These are phyloP conservation scores for Felis catus DNA, from an alignment of 2,113 vertebrate species.

Conservation along the genomic window F.catus_Fca126_mat1.0 CM031415.1:204370501-204371000, in stretches of 20 bases:
- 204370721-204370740: neutral
- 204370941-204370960: conserved; percentile 92
- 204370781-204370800: neutral
- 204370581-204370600: conserved; percentile 61
- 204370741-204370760: accelerated
- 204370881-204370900: accelerated
- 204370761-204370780: neutral
- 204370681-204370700: neutral
- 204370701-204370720: neutral
- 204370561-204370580: conserved; percentile 77
- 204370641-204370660: too few species aligned
- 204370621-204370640: neutral
- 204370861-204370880: accelerated
- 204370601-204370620: conserved; percentile 63
- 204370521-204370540: accelerated
- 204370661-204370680: accelerated
- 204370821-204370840: neutral
- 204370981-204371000: conserved; percentile 88
- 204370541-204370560: conserved; percentile 57
- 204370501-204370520: accelerated
- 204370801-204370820: too few species aligned
- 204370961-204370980: conserved; percentile 92
- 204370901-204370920: neutral
- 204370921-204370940: conserved; percentile 93
- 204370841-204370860: neutral